Conservation (phyloP, 2,888 invertebrate genomes). For the Gerris lacustris region DNA sequence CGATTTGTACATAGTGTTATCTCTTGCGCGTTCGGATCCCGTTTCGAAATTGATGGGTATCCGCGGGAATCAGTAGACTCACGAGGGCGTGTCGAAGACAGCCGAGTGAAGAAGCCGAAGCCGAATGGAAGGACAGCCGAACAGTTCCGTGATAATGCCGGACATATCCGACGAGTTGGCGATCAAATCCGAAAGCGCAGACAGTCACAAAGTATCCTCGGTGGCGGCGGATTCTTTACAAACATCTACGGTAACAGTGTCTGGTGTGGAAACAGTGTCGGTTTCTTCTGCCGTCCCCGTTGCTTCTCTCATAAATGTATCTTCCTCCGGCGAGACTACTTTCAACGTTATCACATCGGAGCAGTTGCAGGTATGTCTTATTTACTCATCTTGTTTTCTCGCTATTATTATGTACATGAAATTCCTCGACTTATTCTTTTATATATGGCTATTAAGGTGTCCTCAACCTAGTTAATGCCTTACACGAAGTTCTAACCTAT, state of each 20-base stretch:
- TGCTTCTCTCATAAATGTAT: constrained; percentile 55
- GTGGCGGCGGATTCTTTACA: constrained; percentile 21
- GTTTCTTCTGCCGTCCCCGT: constrained; percentile 43
- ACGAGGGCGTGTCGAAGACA: constrained; percentile 3
- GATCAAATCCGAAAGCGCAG: constrained; percentile 40
- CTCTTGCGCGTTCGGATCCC: no score
- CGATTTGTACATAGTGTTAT: no score
- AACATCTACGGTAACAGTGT: constrained; percentile 34
- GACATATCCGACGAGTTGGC: constrained; percentile 43
- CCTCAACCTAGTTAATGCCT: no score
- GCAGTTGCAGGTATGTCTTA: constrained; percentile 50
- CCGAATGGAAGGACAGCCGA: constrained; percentile 35
- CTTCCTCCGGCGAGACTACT: constrained; percentile 50
- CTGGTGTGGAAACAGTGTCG: constrained; percentile 42
- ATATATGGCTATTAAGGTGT: no score
- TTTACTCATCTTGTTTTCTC: no score
- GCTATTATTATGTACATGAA: no score
- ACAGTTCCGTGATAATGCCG: constrained; percentile 43
- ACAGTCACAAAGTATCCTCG: constrained; percentile 19
- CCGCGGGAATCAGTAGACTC: not conserved
- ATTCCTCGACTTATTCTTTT: no score
- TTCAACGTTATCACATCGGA: constrained; percentile 79
- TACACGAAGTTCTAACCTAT: no score
- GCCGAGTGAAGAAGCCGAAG: not conserved
- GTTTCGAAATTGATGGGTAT: no score